Conservation (phyloP, 2,888 invertebrate genomes). For the Sepioteuthis lessoniana region DNA sequence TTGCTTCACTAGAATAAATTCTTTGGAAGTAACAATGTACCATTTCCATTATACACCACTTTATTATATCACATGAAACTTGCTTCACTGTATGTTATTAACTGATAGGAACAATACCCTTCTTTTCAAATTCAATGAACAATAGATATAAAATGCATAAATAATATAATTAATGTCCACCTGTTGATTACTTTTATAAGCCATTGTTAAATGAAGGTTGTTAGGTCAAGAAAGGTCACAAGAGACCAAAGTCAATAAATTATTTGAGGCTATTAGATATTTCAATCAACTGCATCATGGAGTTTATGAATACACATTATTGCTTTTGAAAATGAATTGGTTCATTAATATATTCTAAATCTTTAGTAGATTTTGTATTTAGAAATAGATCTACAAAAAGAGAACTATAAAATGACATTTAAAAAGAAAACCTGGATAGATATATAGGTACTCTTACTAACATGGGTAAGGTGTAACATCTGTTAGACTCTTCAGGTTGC, state of each 20-base stretch:
- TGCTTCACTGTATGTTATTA: neutral
- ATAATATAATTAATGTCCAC: neutral
- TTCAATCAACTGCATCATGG: neutral
- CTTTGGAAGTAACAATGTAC: neutral
- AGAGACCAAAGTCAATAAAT: neutral
- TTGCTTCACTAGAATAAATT: neutral
- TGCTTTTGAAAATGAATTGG: neutral
- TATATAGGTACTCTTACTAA: neutral
- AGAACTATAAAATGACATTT: neutral
- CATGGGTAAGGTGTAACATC: neutral
- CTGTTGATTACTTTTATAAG: slow-evolving; percentile 23
- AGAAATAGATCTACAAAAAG: neutral
- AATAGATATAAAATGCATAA: neutral
- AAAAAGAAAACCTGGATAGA: neutral
- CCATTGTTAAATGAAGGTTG: neutral
- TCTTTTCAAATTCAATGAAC: neutral
- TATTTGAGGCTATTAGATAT: neutral
- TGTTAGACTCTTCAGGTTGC: neutral
- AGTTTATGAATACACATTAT: neutral
- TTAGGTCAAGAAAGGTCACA: neutral
- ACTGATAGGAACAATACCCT: neutral
- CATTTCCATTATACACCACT: neutral
- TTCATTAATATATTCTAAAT: neutral
- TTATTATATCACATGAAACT: neutral
- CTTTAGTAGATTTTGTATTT: neutral